Evolutionary conservation across 2,797 vertebrate species (phyloP).

Genomic region (Siniperca scherzeri): DNA sequence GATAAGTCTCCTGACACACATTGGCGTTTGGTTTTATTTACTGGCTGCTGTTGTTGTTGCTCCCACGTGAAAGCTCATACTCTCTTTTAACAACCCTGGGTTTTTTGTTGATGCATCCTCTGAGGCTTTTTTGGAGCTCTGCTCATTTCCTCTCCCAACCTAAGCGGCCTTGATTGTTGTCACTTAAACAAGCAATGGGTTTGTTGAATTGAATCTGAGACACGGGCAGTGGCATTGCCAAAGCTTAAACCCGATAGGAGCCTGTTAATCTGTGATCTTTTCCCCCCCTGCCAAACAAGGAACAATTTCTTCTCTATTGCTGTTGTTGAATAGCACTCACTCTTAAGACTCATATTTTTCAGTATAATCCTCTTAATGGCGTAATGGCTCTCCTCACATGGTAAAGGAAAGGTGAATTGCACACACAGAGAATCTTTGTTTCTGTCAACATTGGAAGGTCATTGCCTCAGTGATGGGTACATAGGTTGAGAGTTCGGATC

Average conservation of each 20-base stretch:
- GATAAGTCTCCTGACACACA: slow-evolving; percentile 65
- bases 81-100: slow-evolving; percentile 58
- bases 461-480: slow-evolving; percentile 15
- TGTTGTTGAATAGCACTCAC: slow-evolving; percentile 37
- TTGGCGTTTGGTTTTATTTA: slow-evolving; percentile 77
- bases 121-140: slow-evolving; percentile 49
- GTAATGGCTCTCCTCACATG: slow-evolving; percentile 10
- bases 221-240: slow-evolving; percentile 4
- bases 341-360: slow-evolving; percentile 48
- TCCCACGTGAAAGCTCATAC: slow-evolving; percentile 66
- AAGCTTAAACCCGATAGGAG: slow-evolving; percentile 1
- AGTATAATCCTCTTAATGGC: slow-evolving; percentile 38
- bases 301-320: slow-evolving; percentile 39
- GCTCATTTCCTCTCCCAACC: slow-evolving; percentile 57
- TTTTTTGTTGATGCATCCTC: slow-evolving; percentile 62
- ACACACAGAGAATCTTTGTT: slow-evolving; percentile 48
- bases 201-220: slow-evolving; percentile 47
- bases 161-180: slow-evolving; percentile 50
- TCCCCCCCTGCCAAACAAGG: neutral
- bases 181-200: slow-evolving; percentile 52
- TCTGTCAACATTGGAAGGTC: slow-evolving; percentile 34
- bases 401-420: neutral
- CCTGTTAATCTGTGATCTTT: slow-evolving; percentile 7
- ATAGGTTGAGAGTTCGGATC: slow-evolving; percentile 33
- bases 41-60: slow-evolving; percentile 71